Base-by-base conservation (phyloP, 2,797 vertebrate species). In the Sebastes aleutianus region DNA sequence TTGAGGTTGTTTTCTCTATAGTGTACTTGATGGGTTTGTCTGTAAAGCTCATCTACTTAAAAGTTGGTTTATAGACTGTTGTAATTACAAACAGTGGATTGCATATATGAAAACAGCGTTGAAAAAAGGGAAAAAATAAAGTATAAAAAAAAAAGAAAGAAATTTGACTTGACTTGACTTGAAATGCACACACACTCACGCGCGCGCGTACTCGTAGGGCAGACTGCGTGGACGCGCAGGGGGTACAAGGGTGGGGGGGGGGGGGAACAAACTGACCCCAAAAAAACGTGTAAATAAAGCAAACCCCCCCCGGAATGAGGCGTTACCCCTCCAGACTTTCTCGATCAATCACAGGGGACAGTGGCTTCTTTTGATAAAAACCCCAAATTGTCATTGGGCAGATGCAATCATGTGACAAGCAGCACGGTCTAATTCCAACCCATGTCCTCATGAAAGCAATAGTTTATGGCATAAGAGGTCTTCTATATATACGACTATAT, bases 321-420 rank as follows among this genome's bases (percentile, higher is more conserved):
- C 98, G 97, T 98, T 98, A 90, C 96, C 97, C 95, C 96, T 95
- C 93, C 92, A 39, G 96, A 98, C 96, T 97, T 97, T 97, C 97
- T 97, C 97, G 97, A 98, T 99, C 98, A 98, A 98, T 99, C 97
- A 98, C 97, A 97, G 96, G 97, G 91, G 97, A 99, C 97, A 98
- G 97, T 98, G 97, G 97, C 97, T 97, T 97, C 97, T 98, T 98
- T 98, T 98, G 97, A 99, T 99, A 97, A 97, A 92, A 98, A 97
- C 92, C 97, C 96, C 96, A 98, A 98, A 98, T 98, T 98, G 97
- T 98, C 97, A 99, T 99, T 99, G 98, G 98, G 96, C 96, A 97
- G 97, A 97, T 96, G 96, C 95, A 98, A 98, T 97, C 98, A 99
- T 98, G 98, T 99, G 98, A 99, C 98, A 97, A 96, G 97, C 96